Evolutionary conservation across 1,140 invertebrate species (phyloP), one percentile per base, ranked within the genome.

Genomic region (Papilio polytes): DNA sequence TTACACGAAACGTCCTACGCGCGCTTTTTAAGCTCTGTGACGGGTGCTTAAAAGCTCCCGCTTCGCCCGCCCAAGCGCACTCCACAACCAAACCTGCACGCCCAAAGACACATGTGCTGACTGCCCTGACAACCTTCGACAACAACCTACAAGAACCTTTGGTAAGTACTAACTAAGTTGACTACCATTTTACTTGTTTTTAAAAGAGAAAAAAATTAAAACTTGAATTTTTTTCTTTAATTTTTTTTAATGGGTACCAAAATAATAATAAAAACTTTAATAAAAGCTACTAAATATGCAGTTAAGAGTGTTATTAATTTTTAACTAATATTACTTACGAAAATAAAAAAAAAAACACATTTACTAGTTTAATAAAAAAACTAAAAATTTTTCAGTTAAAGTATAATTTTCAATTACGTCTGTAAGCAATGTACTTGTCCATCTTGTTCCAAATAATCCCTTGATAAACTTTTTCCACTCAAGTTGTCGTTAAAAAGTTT

Each of bases 31-130:
- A 83, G 82, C 41, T 88, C 86, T 89, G 86, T 85, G 88, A 84
- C 63, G 77, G 82, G 78, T 56, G 87, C 86, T 91, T 91, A 92
- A 89, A 91, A 91, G 90, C 90, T 56, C 85, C 85, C 78, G 86
- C 83, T 22, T 84, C 82, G 87, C 80, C 87, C 89, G 87, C 87
- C 88, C 82, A 78, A 86, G 87, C 91, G 86, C 90, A 93, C 82
- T 93, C 82, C 72, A 84, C 79, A 78, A 81, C 81, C 77, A 82
- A 48, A 84, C 78, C 81, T 84, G 84, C 85, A 85, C 78, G 83
- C 77, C 80, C 82, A 63, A 56, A 66, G 80, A 80, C 82, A 80
- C 56, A 66, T 78, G 56, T 78, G 77, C 31, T 78, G 36, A 78
- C 74, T 76, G 8, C 18, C 77, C 22, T 8, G 20, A 15, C 77